Base-by-base conservation (phyloP, 2,113 vertebrate species). In the Phylloscopus trochiloides region DNA sequence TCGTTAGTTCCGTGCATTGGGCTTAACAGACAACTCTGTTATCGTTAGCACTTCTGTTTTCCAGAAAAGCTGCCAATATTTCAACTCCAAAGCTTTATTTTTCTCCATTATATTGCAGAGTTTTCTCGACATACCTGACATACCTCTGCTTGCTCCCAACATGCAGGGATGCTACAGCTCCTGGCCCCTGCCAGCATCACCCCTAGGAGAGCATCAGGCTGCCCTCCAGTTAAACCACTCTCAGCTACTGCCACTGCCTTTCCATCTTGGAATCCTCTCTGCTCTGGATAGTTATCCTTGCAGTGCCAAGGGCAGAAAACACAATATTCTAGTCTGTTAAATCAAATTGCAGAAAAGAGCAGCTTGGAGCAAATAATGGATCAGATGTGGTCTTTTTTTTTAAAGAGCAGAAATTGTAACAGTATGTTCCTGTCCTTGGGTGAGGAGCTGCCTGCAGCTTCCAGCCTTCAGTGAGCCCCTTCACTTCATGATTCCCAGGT, bases 21-120 rank as follows among this genome's bases (percentile, higher is more conserved):
- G 67, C 90, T 95, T 79, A 88, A 94, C 79, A 1, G 81, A 94
- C 96, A 94, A 59, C 95, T 74, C 31, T 63, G 81, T 76, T 93
- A 90, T 42, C 91, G 93, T 86, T 63, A 90, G 88, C 86, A 86
- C 83, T 74, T 84, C 89, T 93, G 67, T 76, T 94, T 89, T 84
- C 88, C 85, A 89, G 32, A 88, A 88, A 94, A 92, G 70, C 62
- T 85, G 65, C 58, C 80, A 75, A 26, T 76, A 74, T 81, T 81
- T 84, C 88, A 86, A 51, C 72, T 73, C 42, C 36, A 43, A 71
- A 92, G 58, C 62, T 91, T 75, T 54, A 65, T 38, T 92, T 84
- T 61, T 92, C 82, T 55, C 74, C 83, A 19, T 34, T 48, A 11
- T 11, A 66, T 18, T 45, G 47, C 50, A 62, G 65, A 54, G 48